phyloP scores from a whole-genome alignment of 2,113 vertebrate species.

The Sinosuthora webbiana region DNA sequence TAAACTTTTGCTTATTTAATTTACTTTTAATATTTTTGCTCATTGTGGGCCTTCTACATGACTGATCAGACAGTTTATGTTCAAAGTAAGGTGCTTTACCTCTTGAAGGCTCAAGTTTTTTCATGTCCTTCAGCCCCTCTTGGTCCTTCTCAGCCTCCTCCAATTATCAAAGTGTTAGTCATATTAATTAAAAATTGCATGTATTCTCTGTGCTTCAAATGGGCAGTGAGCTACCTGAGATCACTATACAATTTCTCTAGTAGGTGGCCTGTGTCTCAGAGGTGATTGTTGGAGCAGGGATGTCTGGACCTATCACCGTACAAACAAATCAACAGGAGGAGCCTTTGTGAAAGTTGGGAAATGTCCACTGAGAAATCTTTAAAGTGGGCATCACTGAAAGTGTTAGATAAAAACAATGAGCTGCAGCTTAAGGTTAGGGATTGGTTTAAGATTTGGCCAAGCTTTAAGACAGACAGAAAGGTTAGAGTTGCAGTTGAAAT shows the following conservation, averaged over 20 bases:
- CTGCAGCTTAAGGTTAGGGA: background rate
- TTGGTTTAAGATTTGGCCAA: background rate
- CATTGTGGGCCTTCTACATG: background rate
- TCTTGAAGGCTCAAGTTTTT: background rate
- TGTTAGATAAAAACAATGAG: background rate
- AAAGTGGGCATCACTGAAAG: background rate
- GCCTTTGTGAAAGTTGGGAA: background rate
- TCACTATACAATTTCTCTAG: background rate
- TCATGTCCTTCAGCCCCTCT: background rate
- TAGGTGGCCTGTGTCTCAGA: background rate
- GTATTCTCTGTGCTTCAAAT: background rate
- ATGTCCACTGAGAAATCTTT: background rate
- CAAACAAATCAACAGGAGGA: background rate
- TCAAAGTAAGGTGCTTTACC: background rate
- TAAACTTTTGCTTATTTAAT: background rate
- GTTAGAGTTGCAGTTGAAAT: background rate
- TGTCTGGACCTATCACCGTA: rapidly evolving
- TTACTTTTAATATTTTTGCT: background rate
- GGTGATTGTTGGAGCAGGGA: background rate
- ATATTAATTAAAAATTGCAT: background rate
- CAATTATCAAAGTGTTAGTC: background rate
- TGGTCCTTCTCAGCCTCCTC: background rate
- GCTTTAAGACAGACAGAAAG: background rate
- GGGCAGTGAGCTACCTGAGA: background rate
- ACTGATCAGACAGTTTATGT: background rate